Percentiles rank a stretch among this genome's conserved stretches.
Evolutionary conservation across 1,140 invertebrate species (phyloP).

Genomic region (Hycleus phaleratus): DNA sequence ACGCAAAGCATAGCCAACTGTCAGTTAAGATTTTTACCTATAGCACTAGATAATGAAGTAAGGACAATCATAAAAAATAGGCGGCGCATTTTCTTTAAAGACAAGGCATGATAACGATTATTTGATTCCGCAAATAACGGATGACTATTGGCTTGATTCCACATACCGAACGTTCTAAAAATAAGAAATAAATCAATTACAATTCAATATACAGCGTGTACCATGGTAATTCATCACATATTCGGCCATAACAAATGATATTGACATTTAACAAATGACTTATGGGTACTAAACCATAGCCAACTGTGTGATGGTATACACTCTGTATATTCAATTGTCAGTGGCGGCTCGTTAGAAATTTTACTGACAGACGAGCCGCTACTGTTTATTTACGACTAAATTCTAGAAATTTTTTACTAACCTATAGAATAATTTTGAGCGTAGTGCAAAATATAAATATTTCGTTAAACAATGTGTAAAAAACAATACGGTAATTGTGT

Average conservation of each 20-base stretch:
- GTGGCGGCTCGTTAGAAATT: neutral
- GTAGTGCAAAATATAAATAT: conserved; percentile 60
- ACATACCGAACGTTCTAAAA: conserved; percentile 59
- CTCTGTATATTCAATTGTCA: no score
- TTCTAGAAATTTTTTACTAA: conserved; percentile 22
- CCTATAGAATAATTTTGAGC: conserved; percentile 68
- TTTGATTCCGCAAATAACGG: conserved; percentile 77
- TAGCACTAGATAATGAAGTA: conserved; percentile 51
- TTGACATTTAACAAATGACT: no score
- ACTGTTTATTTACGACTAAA: no score
- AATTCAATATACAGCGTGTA: neutral
- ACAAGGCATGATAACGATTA: conserved; percentile 60
- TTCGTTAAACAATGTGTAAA: conserved; percentile 72
- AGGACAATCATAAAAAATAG: conserved; percentile 58
- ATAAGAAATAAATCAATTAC: neutral
- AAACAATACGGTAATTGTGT: conserved; percentile 73
- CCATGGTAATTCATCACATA: neutral
- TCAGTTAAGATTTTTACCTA: conserved; percentile 40
- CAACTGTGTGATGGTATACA: no score
- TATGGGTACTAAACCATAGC: no score
- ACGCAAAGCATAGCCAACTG: no score
- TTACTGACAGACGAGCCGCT: no score
- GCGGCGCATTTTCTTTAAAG: conserved; percentile 67
- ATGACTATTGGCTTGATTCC: conserved; percentile 75
- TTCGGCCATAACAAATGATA: no score